Percentiles rank a stretch among this genome's conserved stretches.
Conservation (phyloP, 2,113 vertebrate genomes). For the Eulemur rufifrons region DNA sequence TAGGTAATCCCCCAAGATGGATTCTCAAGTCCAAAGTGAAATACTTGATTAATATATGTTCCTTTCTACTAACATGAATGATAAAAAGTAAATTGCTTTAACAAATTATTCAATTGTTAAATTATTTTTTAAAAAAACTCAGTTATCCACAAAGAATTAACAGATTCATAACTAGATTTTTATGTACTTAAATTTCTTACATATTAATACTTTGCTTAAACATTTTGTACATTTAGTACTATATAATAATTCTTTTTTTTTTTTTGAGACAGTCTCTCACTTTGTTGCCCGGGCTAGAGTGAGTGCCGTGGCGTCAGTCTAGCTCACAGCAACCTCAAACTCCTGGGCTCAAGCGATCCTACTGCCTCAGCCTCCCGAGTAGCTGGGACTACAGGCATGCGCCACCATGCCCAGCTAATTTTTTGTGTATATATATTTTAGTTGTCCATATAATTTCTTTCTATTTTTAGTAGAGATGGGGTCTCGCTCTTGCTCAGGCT, state of each 20-base stretch:
- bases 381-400: no score
- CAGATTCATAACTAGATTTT: background rate
- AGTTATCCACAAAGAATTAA: background rate
- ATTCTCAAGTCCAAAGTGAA: background rate
- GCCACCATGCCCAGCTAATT: no score
- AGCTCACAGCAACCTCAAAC: no score
- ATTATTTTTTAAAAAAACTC: background rate
- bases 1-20: background rate
- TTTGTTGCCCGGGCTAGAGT: no score
- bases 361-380: no score
- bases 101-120: background rate
- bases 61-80: background rate
- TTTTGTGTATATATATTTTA: no score
- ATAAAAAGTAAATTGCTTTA: background rate
- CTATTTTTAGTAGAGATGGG: no score
- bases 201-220: background rate
- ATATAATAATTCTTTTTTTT: background rate
- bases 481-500: no score
- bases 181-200: background rate
- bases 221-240: background rate
- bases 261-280: no score
- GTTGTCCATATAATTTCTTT: no score
- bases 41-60: background rate
- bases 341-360: no score
- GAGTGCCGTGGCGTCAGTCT: no score